phyloP scores from a whole-genome alignment of 2,797 vertebrate genomes.

The Chloroceryle inda region DNA sequence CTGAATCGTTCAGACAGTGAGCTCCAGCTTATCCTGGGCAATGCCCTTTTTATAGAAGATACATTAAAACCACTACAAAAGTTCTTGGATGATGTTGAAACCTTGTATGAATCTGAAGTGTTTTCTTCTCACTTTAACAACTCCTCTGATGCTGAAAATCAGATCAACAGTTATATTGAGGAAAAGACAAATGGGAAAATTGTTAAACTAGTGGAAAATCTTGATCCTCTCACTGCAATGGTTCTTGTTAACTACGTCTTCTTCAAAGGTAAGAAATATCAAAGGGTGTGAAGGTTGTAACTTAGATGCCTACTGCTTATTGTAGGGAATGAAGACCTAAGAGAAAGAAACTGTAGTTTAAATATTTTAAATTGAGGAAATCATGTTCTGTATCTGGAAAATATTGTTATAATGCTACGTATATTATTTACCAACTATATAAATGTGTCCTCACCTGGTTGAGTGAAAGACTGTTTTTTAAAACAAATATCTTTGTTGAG shows the following conservation, averaged over 20 bases:
- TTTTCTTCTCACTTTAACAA: constrained; percentile 81
- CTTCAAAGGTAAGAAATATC: constrained; percentile 85
- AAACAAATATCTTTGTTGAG: background rate
- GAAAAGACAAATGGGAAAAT: constrained; percentile 85
- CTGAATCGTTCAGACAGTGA: constrained; percentile 26
- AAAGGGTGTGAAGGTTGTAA: background rate
- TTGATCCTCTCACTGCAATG: constrained; percentile 79
- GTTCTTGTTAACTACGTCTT: constrained; percentile 88
- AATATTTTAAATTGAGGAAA: background rate
- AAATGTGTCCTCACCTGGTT: background rate
- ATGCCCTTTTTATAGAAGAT: constrained; percentile 79
- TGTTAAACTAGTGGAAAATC: constrained; percentile 79
- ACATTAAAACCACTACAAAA: constrained; percentile 62
- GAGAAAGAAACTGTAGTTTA: background rate
- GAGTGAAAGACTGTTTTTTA: background rate
- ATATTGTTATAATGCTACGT: background rate
- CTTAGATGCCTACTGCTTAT: background rate
- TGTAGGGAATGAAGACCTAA: background rate
- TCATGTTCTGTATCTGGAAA: background rate
- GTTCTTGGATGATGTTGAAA: constrained; percentile 76
- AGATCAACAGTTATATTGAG: constrained; percentile 85
- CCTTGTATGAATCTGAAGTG: constrained; percentile 75
- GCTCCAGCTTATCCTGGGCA: constrained; percentile 71
- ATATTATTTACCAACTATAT: background rate
- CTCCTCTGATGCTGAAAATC: constrained; percentile 60